phyloP scores from a whole-genome alignment of 2,888 invertebrate species.

The Leptinotarsa tumamoca region DNA sequence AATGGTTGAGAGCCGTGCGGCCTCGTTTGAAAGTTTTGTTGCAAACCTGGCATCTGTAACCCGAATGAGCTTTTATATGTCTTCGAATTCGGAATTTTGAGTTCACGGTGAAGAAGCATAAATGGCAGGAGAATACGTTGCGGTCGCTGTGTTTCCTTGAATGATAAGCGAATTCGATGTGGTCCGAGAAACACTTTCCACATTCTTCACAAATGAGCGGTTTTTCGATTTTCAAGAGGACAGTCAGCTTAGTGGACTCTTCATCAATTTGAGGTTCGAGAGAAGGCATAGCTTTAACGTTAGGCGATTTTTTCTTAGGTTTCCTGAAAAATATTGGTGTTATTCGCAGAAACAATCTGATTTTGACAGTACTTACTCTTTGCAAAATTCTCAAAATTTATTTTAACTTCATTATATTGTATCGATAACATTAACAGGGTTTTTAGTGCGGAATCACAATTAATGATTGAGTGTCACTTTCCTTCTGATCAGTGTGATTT shows the following conservation, averaged over 20 bases:
- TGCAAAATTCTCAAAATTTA: too few species aligned
- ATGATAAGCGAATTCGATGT: conserved; percentile 56
- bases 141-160: conserved; percentile 55
- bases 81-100: conserved; percentile 60
- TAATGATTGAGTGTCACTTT: too few species aligned
- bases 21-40: conserved; percentile 57
- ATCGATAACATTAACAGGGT: too few species aligned
- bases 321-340: conserved; percentile 24
- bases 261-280: conserved; percentile 39
- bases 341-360: neutral
- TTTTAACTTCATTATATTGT: too few species aligned
- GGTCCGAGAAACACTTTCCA: conserved; percentile 67
- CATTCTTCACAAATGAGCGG: conserved; percentile 70
- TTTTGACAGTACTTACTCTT: neutral
- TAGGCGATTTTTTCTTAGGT: neutral
- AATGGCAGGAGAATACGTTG: conserved; percentile 56
- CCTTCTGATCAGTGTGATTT: too few species aligned
- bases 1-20: conserved; percentile 57
- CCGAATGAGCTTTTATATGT: conserved; percentile 66
- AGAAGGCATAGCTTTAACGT: conserved; percentile 38
- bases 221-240: conserved; percentile 48
- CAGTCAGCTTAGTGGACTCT: conserved; percentile 32
- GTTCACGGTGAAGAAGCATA: conserved; percentile 57
- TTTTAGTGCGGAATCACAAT: too few species aligned
- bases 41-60: conserved; percentile 58